phyloP scores from a whole-genome alignment of 2,113 vertebrate species.

The Chauna torquata region DNA sequence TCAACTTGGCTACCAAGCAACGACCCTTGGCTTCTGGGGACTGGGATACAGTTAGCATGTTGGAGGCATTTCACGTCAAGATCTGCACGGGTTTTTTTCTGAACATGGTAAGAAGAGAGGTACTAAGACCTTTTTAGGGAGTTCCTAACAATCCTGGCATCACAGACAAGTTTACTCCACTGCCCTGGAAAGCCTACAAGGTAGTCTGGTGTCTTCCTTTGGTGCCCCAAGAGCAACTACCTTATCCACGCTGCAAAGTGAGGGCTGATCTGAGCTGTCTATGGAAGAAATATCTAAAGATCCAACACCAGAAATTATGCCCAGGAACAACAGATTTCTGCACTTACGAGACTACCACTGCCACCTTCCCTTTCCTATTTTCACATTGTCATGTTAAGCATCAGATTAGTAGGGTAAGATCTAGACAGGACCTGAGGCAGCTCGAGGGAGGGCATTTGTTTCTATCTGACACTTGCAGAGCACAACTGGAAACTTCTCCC shows the following conservation, averaged over 20 bases:
- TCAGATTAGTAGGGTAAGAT: neutral
- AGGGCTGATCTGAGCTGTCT: neutral
- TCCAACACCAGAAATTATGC: neutral
- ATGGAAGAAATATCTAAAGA: neutral
- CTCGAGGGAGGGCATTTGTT: neutral
- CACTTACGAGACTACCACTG: neutral
- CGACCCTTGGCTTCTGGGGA: neutral
- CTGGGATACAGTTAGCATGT: neutral
- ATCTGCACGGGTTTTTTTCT: neutral
- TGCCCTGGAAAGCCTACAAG: neutral
- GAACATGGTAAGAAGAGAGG: neutral
- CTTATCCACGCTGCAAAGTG: neutral
- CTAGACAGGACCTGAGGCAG: neutral
- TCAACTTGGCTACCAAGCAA: neutral
- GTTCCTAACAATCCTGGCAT: neutral
- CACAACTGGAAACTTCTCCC: neutral
- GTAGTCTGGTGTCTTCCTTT: rapidly evolving
- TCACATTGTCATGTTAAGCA: neutral
- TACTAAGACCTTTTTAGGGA: neutral
- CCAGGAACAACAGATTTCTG: neutral
- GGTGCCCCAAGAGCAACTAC: rapidly evolving
- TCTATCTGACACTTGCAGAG: neutral
- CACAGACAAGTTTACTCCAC: neutral
- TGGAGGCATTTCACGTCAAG: neutral
- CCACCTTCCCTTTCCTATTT: neutral